These are phyloP conservation scores for Gymnothorax reevesii DNA, from an alignment of 2,797 vertebrate genomes.

Conservation along the genomic window DNA sequence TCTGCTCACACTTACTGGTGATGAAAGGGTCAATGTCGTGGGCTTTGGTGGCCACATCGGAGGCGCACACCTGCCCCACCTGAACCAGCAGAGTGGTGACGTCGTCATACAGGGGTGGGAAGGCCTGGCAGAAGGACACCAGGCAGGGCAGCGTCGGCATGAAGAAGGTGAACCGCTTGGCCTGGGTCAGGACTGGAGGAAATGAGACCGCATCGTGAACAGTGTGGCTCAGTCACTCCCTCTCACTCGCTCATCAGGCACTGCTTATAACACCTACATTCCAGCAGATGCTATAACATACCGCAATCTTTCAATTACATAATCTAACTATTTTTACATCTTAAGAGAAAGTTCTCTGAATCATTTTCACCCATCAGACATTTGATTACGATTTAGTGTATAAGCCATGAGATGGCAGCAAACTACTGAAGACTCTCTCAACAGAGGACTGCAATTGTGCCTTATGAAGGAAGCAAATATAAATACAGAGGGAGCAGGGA, in stretches of 20 bases:
- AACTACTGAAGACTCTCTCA: conserved; percentile 3
- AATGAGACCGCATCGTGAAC: background rate
- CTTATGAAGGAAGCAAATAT: background rate
- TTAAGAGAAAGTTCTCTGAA: background rate
- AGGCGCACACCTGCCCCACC: conserved; percentile 94
- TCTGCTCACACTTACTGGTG: conserved; percentile 78
- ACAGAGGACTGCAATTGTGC: background rate
- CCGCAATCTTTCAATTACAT: background rate
- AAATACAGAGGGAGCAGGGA: background rate
- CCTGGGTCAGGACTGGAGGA: conserved; percentile 83
- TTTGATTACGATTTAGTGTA: background rate
- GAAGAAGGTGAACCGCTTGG: conserved; percentile 91
- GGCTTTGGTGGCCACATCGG: conserved; percentile 90
- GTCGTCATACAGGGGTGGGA: conserved; percentile 94
- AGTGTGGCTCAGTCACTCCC: background rate
- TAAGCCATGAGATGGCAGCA: conserved; percentile 60
- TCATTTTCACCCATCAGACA: conserved; percentile 26
- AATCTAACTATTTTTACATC: background rate
- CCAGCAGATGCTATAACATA: background rate
- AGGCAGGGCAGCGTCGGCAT: conserved; percentile 96
- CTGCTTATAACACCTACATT: background rate
- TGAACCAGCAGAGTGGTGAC: conserved; percentile 90
- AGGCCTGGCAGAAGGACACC: conserved; percentile 94
- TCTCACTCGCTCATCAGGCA: background rate
- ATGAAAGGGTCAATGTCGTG: conserved; percentile 92